A percentile compares a stretch with the other conserved stretches of the same genome.
Evolutionary conservation across 2,797 vertebrate genomes (phyloP).

Genomic region (Balearica regulorum): DNA sequence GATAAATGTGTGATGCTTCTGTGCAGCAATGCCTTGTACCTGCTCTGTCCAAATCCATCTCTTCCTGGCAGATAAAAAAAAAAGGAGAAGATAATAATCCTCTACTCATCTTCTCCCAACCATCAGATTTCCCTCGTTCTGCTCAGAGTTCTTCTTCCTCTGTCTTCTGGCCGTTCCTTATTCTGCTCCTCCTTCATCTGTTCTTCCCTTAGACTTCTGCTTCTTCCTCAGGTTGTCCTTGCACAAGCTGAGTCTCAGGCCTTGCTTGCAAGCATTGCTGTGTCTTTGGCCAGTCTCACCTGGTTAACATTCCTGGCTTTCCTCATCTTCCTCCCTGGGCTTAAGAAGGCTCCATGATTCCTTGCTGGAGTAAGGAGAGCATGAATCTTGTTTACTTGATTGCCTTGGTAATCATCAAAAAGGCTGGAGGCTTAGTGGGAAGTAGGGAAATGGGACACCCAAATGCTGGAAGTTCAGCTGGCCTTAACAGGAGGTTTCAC

Average conservation of each 20-base stretch:
- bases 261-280: not conserved
- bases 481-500: no score
- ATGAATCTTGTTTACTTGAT: not conserved
- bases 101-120: not conserved
- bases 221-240: not conserved
- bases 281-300: not conserved
- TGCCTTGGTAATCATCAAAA: not conserved
- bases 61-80: not conserved
- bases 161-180: not conserved
- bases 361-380: not conserved
- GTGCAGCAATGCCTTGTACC: not conserved
- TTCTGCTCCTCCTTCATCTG: not conserved
- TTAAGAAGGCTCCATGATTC: not conserved
- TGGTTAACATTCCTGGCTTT: not conserved
- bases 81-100: no score
- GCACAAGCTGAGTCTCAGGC: not conserved
- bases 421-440: not conserved
- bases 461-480: not conserved
- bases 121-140: not conserved
- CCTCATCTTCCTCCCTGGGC: not conserved
- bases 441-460: not conserved
- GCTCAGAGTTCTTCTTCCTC: not conserved
- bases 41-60: not conserved
- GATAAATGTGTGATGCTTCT: not conserved
- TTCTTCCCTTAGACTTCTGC: not conserved